A percentile compares a stretch with the other conserved stretches of the same genome.
Conservation (phyloP, 2,113 vertebrate genomes). For the Tringa solitaria region DNA sequence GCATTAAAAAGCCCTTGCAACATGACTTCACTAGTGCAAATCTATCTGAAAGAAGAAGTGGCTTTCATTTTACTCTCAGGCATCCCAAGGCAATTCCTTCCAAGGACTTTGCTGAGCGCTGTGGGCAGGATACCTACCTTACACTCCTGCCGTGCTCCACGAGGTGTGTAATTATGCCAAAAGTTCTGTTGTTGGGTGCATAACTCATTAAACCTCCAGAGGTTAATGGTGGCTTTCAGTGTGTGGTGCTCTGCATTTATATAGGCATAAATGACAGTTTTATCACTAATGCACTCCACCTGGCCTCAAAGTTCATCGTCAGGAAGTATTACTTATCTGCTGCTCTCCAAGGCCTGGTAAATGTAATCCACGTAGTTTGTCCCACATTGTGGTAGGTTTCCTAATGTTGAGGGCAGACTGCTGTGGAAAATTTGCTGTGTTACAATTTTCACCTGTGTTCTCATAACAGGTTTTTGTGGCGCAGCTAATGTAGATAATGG, state of each 20-base stretch:
- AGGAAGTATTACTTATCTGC: not conserved
- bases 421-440: not conserved
- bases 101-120: not conserved
- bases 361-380: not conserved
- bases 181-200: not conserved
- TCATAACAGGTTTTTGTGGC: not conserved
- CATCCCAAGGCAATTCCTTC: not conserved
- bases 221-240: not conserved
- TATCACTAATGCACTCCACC: not conserved
- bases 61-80: not conserved
- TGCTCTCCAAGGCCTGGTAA: not conserved
- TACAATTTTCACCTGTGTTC: not conserved
- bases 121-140: not conserved
- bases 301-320: not conserved
- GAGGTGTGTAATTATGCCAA: not conserved
- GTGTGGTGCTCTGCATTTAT: not conserved
- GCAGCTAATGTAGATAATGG: not conserved
- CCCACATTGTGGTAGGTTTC: not conserved
- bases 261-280: not conserved
- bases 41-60: not conserved
- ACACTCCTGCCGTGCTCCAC: not conserved
- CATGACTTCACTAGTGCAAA: not conserved
- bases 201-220: constrained; percentile 5
- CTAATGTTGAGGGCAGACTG: not conserved
- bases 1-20: not conserved